These are phyloP conservation scores for Smittia sp. DNA, from an alignment of 2,888 invertebrate species.

Conservation along the genomic window DNA sequence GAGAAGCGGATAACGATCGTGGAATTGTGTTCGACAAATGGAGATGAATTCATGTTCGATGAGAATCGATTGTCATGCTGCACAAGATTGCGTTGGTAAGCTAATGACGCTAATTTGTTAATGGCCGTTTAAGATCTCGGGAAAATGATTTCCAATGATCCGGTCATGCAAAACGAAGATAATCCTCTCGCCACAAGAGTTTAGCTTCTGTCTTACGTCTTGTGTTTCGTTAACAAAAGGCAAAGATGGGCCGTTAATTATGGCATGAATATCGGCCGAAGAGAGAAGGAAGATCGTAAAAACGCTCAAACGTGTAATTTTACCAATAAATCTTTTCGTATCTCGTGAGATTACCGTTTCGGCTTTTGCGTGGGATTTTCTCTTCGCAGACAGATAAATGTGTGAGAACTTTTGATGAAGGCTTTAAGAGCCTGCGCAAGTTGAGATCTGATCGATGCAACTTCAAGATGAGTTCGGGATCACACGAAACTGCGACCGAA, in stretches of 20 bases:
- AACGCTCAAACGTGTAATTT: conserved; percentile 20
- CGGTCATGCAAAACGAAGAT: too few species aligned
- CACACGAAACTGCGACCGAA: too few species aligned
- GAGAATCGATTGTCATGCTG: too few species aligned
- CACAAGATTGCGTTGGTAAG: too few species aligned
- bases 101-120: too few species aligned
- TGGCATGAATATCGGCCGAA: not conserved
- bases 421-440: too few species aligned
- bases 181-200: not conserved
- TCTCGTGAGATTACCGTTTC: conserved; percentile 8
- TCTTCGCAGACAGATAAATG: not conserved
- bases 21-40: not conserved
- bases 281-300: not conserved
- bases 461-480: too few species aligned
- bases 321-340: conserved; percentile 10
- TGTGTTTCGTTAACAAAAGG: not conserved
- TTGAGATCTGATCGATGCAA: too few species aligned
- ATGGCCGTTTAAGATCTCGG: too few species aligned
- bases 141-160: too few species aligned
- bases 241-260: not conserved
- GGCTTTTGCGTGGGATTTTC: not conserved
- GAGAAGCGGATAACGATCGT: not conserved
- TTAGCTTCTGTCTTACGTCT: conserved; percentile 15
- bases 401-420: not conserved
- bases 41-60: too few species aligned